Evolutionary conservation across 2,113 vertebrate genomes (phyloP), one percentile per base, ranked within the genome.

Genomic region (Varanus komodoensis): DNA sequence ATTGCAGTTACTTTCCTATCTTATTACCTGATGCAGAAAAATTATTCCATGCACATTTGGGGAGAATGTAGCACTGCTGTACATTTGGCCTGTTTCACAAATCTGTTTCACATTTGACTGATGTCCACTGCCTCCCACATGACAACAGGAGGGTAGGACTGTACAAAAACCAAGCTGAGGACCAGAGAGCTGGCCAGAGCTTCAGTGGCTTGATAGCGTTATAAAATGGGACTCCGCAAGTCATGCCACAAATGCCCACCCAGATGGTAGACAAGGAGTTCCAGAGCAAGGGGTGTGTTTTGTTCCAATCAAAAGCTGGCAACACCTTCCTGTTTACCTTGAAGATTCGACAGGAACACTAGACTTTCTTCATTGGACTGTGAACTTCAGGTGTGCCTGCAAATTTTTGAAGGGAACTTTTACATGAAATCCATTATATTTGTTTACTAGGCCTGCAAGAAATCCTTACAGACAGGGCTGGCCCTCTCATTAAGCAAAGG

Each of bases 321-420:
- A 78, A 44, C 38, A 25, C 78, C 23, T 19, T 94, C 89, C n/a
- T 1, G 0, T 78, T 93, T 78, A 86, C 50, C 5, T 50, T 79
- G 29, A 21, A 19, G 34, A 29, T 74, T 34, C 48, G 15, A 29
- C 54, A 61, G 34, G 61, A 54, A 34, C 15, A 74, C 25, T 1
- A 0, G 14, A 68, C 82, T 79, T n/a, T 79, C 84, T 48, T 29
- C 48, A 1, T 38, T 64, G 29, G 80, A 67, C 44, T 44, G 86
- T 73, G 48, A 73, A 88, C 84, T 54, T 73, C 67, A 91, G 91
- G 8, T 54, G 23, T 77, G 82, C 3, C 44, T 80, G 6, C 34
- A 0, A 0, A 77, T 91, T 1, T 44, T 44, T 44, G 38, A 44
- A 44, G 38, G 38, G 38, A 44, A 44, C 38, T 44, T 44, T 44